phyloP scores from a whole-genome alignment of 2,888 invertebrate genomes.

The Meloe dianella region DNA sequence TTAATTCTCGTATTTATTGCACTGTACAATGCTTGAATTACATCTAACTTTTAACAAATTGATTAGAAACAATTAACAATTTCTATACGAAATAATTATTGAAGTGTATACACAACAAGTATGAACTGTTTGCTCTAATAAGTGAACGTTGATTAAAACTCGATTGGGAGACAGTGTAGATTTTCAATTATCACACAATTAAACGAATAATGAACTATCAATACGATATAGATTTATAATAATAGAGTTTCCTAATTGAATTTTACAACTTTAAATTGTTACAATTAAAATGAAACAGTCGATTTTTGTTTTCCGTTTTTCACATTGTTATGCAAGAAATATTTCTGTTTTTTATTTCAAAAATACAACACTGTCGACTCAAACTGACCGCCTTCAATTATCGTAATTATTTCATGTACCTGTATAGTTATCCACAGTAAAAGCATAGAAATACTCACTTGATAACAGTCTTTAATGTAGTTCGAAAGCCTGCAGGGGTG shows the following conservation, averaged over 20 bases:
- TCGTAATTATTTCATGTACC: conserved; percentile 26
- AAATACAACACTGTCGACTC: no score
- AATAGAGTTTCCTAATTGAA: neutral
- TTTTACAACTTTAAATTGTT: neutral
- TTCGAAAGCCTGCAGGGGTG: conserved; percentile 34
- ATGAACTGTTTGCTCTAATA: neutral
- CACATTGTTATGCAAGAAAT: no score
- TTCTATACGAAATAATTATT: neutral
- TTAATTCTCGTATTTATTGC: neutral
- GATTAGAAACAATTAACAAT: conserved; percentile 6
- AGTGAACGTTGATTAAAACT: conserved; percentile 8
- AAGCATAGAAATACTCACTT: conserved; percentile 12
- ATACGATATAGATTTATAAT: neutral
- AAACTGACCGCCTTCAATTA: conserved; percentile 17
- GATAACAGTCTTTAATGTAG: conserved; percentile 33
- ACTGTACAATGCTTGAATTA: neutral
- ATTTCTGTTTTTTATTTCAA: no score
- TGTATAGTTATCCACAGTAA: conserved; percentile 14
- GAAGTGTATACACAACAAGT: neutral
- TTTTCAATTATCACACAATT: conserved; percentile 8
- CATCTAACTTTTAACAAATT: conserved; percentile 5
- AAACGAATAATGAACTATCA: conserved; percentile 4
- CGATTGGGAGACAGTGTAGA: neutral
- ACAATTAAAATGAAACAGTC: neutral
- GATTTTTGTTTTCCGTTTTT: no score